phyloP scores from a whole-genome alignment of 2,113 vertebrate genomes.

The Erpornis zantholeuca region DNA sequence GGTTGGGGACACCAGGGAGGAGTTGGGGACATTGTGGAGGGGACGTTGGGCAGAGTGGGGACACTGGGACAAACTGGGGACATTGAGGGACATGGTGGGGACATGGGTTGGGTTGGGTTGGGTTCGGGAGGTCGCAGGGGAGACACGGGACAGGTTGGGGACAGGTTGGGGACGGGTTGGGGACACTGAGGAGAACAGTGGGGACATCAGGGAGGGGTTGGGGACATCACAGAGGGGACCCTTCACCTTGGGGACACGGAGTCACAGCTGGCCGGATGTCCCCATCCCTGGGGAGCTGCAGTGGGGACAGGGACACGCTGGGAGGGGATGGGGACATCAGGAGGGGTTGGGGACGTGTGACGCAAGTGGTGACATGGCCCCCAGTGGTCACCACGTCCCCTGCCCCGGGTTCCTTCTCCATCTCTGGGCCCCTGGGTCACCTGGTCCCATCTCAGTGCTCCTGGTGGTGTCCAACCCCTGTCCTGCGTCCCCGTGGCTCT shows the following conservation, averaged over 20 bases:
- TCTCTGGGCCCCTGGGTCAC: not conserved
- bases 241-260: not conserved
- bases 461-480: not conserved
- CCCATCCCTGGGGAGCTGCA: not conserved
- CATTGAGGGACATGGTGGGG: not conserved
- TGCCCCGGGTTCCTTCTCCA: not conserved
- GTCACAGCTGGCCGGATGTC: constrained; percentile 13
- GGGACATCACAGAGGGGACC: not conserved
- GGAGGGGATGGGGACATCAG: not conserved
- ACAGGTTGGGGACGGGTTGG: not conserved
- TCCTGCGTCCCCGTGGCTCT: not conserved
- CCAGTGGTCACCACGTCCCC: not conserved
- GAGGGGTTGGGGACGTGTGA: not conserved
- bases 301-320: not conserved
- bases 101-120: not conserved
- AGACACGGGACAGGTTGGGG: not conserved
- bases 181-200: not conserved
- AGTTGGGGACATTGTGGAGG: not conserved
- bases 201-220: not conserved
- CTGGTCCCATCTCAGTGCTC: not conserved
- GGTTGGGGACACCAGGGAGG: not conserved
- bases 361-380: not conserved
- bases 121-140: not conserved
- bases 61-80: not conserved
- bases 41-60: not conserved